Evolutionary conservation across 2,888 invertebrate species (phyloP).

Genomic region (Ormyrus thymus): DNA sequence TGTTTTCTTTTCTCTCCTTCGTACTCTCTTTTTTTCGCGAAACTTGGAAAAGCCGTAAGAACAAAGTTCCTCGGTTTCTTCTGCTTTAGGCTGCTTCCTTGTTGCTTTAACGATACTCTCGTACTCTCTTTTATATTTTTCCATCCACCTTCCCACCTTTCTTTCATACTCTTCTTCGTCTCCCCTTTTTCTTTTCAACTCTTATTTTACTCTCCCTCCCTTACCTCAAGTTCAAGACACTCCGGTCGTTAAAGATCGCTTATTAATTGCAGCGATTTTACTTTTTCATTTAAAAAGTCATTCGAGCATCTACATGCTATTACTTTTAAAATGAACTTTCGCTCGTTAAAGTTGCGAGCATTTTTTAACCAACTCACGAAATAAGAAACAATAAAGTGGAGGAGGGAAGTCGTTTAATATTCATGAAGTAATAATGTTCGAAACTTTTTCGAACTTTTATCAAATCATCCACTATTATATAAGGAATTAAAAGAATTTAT

Average conservation of each 20-base stretch:
- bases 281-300: slow-evolving; percentile 51
- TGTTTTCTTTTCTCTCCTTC: neutral
- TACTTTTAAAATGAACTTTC: slow-evolving; percentile 35
- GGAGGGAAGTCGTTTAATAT: no score
- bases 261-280: slow-evolving; percentile 52
- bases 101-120: slow-evolving; percentile 47
- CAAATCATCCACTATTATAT: no score
- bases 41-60: slow-evolving; percentile 56
- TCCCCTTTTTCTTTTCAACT: slow-evolving; percentile 11
- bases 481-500: no score
- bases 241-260: slow-evolving; percentile 49
- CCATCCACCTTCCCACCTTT: slow-evolving; percentile 8
- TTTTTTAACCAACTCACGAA: slow-evolving; percentile 8
- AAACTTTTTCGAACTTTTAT: no score
- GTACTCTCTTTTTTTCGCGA: slow-evolving; percentile 27
- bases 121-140: slow-evolving; percentile 38
- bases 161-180: slow-evolving; percentile 6
- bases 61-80: slow-evolving; percentile 55
- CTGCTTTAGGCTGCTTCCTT: slow-evolving; percentile 44
- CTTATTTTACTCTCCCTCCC: slow-evolving; percentile 12
- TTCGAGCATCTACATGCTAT: slow-evolving; percentile 41
- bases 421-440: no score
- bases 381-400: no score
- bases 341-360: slow-evolving; percentile 37
- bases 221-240: slow-evolving; percentile 47